Percentiles rank a stretch among this genome's conserved stretches.
phyloP scores from a whole-genome alignment of 2,113 vertebrate genomes.

The Mirounga angustirostris region DNA sequence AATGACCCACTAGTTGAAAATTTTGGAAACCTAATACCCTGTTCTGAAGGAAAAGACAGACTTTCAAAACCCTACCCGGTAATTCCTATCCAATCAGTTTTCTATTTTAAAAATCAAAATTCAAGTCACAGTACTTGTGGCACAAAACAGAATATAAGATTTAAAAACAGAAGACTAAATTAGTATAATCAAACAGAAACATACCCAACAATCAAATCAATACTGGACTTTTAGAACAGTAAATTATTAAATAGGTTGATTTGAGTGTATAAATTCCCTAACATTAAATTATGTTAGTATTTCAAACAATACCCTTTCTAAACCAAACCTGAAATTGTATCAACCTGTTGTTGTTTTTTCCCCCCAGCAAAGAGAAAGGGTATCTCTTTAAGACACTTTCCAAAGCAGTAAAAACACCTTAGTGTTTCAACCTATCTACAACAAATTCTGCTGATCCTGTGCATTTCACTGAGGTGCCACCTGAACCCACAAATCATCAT shows the following conservation, averaged over 20 bases:
- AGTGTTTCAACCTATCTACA: conserved; percentile 5
- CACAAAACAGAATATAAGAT: conserved; percentile 35
- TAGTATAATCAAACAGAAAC: conserved; percentile 44
- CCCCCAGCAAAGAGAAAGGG: conserved; percentile 26
- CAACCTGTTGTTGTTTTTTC: neutral
- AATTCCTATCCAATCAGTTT: conserved; percentile 41
- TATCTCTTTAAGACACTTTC: conserved; percentile 41
- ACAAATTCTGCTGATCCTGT: conserved; percentile 43
- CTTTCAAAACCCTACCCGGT: conserved; percentile 38
- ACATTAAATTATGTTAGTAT: conserved; percentile 51
- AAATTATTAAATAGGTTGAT: conserved; percentile 69
- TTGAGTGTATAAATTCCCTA: conserved; percentile 36
- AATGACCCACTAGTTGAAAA: conserved; percentile 29
- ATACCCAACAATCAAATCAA: conserved; percentile 41
- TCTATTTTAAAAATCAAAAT: conserved; percentile 63
- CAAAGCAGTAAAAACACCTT: conserved; percentile 49
- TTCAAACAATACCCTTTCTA: conserved; percentile 50
- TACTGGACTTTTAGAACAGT: conserved; percentile 61
- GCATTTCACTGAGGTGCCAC: conserved; percentile 62
- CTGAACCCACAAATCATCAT: conserved; percentile 85
- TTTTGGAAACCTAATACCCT: conserved; percentile 39
- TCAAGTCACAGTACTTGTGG: conserved; percentile 56
- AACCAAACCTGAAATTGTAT: conserved; percentile 36
- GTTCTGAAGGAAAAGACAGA: conserved; percentile 37
- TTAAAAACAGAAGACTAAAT: conserved; percentile 37